Conservation (phyloP, 1,140 invertebrate species). For the Drosophila orosa region DNA sequence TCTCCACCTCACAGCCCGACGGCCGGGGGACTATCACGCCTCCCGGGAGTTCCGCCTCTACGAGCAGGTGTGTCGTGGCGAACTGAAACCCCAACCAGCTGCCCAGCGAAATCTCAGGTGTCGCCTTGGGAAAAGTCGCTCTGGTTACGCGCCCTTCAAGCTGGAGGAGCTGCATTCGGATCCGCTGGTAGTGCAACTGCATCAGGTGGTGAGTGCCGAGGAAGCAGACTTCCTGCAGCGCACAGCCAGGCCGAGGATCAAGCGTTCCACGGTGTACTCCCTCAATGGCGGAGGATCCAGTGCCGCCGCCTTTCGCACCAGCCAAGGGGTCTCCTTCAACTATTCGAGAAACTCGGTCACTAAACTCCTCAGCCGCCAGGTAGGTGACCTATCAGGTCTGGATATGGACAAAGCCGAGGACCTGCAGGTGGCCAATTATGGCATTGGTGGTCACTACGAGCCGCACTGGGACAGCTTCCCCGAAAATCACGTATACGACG, state of each 20-base stretch:
- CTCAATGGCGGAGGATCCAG: conserved; percentile 20
- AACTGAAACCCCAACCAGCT: conserved; percentile 85
- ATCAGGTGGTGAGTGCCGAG: conserved; percentile 93
- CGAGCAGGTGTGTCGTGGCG: conserved; percentile 94
- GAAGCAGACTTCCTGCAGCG: conserved; percentile 95
- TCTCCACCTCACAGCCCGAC: conserved; percentile 52
- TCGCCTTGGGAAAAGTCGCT: conserved; percentile 86
- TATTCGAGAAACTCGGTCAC: conserved; percentile 91
- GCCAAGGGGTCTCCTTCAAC: conserved; percentile 97
- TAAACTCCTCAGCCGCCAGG: conserved; percentile 88
- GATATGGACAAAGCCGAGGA: conserved; percentile 94
- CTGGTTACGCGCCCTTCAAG: conserved; percentile 90
- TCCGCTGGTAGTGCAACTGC: conserved; percentile 94
- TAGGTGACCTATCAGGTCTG: conserved; percentile 92
- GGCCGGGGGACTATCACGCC: conserved; percentile 61
- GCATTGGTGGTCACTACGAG: conserved; percentile 99
- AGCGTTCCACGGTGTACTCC: conserved; percentile 63
- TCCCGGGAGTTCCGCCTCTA: conserved; percentile 86
- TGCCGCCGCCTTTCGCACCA: conserved; percentile 91
- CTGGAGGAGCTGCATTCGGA: conserved; percentile 94
- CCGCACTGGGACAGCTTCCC: conserved; percentile 94
- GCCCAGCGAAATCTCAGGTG: conserved; percentile 87
- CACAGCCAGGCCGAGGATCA: conserved; percentile 90
- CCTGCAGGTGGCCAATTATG: conserved; percentile 98
- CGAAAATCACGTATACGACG: conserved; percentile 86